Percentiles rank a stretch among this genome's conserved stretches.
Evolutionary conservation across 2,113 vertebrate genomes (phyloP).

Genomic region (Crotalus horridus): DNA sequence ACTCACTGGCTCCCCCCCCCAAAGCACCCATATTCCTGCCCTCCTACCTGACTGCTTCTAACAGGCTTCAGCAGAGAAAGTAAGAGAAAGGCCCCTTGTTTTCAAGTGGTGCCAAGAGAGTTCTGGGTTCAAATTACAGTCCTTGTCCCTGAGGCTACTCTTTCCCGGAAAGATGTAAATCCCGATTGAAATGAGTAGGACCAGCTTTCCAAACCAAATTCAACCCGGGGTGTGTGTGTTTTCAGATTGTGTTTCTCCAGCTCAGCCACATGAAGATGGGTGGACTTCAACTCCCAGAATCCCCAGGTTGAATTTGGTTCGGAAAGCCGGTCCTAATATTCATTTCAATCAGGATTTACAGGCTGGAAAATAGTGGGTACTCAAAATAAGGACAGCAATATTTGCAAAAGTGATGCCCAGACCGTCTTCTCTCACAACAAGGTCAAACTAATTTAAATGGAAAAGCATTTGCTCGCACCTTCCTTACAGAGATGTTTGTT

Average conservation of each 20-base stretch:
- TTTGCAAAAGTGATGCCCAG: background rate
- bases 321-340: too few relatives aligned
- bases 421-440: background rate
- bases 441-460: background rate
- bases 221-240: background rate
- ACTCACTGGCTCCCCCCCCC: background rate
- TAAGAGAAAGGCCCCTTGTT: background rate
- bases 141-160: background rate
- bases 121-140: background rate
- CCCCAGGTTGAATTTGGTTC: background rate
- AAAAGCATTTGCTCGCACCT: background rate
- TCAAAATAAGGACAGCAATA: background rate
- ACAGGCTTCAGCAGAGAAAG: background rate
- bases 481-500: background rate
- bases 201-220: background rate
- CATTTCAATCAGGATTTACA: too few relatives aligned
- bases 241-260: background rate
- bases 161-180: background rate
- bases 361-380: background rate
- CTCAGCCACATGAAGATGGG: background rate
- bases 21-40: fast-evolving
- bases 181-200: background rate
- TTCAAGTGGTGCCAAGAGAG: background rate
- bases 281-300: background rate
- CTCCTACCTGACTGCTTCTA: background rate